These are phyloP conservation scores for Oreortyx pictus DNA, from an alignment of 2,797 vertebrate genomes.

Conservation along the genomic window DNA sequence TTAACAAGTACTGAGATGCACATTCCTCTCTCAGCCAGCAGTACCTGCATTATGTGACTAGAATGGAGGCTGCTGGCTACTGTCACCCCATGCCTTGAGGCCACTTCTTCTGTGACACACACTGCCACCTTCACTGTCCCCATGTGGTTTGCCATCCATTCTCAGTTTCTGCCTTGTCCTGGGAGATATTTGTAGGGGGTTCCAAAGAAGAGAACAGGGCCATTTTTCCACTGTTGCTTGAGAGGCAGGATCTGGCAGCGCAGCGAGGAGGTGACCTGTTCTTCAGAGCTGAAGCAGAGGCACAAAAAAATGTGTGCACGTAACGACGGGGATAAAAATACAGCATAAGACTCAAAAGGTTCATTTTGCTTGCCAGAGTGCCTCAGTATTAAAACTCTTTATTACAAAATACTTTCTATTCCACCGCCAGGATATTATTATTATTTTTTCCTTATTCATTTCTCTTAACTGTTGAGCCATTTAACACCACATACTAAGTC, in stretches of 20 bases:
- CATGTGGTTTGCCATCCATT: background rate
- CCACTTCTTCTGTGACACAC: background rate
- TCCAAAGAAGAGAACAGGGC: background rate
- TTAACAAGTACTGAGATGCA: background rate
- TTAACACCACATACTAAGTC: constrained; percentile 75
- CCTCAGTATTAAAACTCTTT: constrained; percentile 25
- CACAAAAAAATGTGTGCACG: constrained; percentile 19
- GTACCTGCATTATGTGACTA: background rate
- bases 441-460: constrained; percentile 42
- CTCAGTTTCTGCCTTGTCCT: background rate
- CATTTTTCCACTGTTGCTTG: background rate
- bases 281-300: background rate
- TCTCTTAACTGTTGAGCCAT: constrained; percentile 72
- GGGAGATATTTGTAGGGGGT: background rate
- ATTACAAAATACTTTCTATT: constrained; percentile 36
- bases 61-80: background rate
- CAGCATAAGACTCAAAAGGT: constrained; percentile 16
- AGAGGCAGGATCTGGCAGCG: background rate
- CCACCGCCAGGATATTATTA: background rate
- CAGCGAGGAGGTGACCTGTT: constrained; percentile 7
- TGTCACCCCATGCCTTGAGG: background rate
- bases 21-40: background rate
- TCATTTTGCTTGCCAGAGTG: constrained; percentile 8
- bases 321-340: background rate
- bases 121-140: background rate